Conservation (phyloP, 2,113 vertebrate species). For the Epinephelus lanceolatus region DNA sequence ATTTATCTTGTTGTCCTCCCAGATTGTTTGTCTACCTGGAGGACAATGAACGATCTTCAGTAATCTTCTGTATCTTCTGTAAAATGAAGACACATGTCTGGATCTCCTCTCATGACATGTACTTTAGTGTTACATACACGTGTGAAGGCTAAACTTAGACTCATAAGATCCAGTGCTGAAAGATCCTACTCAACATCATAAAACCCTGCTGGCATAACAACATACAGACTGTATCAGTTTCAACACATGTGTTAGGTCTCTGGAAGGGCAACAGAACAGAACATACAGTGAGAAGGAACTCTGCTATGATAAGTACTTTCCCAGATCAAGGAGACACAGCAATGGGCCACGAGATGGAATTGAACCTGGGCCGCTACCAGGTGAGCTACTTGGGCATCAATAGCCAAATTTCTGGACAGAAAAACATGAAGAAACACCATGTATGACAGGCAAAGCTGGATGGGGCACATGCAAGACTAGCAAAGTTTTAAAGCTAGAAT, state of each 20-base stretch:
- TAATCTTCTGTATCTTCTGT: not conserved
- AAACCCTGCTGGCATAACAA: conserved; percentile 30
- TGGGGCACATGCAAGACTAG: too few relatives aligned
- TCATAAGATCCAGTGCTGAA: conserved; percentile 23
- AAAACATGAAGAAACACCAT: too few relatives aligned
- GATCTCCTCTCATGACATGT: conserved; percentile 20
- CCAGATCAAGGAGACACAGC: not conserved
- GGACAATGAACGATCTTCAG: not conserved
- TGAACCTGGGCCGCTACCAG: too few relatives aligned
- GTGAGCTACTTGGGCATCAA: too few relatives aligned
- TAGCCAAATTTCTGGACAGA: too few relatives aligned
- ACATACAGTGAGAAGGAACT: not conserved
- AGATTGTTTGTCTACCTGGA: conserved; percentile 7
- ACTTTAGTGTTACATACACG: conserved; percentile 27
- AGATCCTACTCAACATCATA: conserved; percentile 48
- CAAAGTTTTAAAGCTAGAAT: too few relatives aligned
- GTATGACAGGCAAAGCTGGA: too few relatives aligned
- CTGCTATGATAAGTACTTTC: not conserved
- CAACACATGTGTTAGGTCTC: conserved; percentile 17
- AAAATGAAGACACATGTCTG: conserved; percentile 27
- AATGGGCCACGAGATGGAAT: too few relatives aligned
- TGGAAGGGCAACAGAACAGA: conserved; percentile 1
- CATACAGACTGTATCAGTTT: conserved; percentile 28
- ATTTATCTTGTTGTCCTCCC: not conserved
- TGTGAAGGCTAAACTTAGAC: conserved; percentile 58